Evolutionary conservation across 2,888 invertebrate species (phyloP).

Genomic region (Tetrapedia diversipes): DNA sequence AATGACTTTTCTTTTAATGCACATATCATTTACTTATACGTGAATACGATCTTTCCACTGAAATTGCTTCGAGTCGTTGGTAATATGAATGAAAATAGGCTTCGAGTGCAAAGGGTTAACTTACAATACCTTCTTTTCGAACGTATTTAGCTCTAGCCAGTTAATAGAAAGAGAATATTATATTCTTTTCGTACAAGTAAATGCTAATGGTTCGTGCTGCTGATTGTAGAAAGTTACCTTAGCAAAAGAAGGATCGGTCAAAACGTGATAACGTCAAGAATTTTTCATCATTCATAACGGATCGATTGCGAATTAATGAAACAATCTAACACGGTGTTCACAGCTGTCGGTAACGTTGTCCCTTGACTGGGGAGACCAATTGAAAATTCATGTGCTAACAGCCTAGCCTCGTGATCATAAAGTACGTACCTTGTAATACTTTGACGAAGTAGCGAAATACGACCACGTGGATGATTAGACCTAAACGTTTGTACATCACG

Average conservation of each 20-base stretch:
- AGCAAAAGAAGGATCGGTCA: constrained; percentile 33
- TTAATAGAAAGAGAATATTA: background rate
- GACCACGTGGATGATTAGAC: constrained; percentile 45
- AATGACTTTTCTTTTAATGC: no score
- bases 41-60: no score
- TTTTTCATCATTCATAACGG: constrained; percentile 27
- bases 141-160: background rate
- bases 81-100: no score
- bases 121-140: background rate
- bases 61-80: no score
- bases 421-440: constrained; percentile 54
- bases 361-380: constrained; percentile 62
- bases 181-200: background rate
- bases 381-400: constrained; percentile 41
- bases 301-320: constrained; percentile 25
- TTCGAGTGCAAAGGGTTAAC: no score
- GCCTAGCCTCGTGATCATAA: constrained; percentile 43
- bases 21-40: no score
- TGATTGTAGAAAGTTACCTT: constrained; percentile 13
- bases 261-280: constrained; percentile 28
- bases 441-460: constrained; percentile 23
- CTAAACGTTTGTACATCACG: constrained; percentile 59
- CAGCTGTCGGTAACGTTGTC: constrained; percentile 38
- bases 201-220: background rate
- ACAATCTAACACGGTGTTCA: constrained; percentile 24